A percentile compares a stretch with the other conserved stretches of the same genome.
These are phyloP conservation scores for Mus pahari DNA, from an alignment of 2,113 vertebrate species.

Conservation along the genomic window DNA sequence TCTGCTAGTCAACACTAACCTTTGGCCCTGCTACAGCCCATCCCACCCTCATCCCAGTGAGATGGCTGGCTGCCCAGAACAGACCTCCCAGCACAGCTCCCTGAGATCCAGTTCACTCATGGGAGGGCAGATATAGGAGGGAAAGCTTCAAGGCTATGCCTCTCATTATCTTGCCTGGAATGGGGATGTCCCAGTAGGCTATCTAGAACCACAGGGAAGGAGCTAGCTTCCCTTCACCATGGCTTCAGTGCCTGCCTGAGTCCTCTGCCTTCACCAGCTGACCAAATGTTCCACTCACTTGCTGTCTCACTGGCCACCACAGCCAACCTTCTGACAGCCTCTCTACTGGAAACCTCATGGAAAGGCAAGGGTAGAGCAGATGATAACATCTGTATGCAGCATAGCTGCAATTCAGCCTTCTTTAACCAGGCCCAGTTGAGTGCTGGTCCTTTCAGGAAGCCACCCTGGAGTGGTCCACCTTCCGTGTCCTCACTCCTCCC, in stretches of 20 bases:
- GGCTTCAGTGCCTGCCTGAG: neutral
- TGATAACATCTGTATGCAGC: too few relatives aligned
- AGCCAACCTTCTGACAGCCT: neutral
- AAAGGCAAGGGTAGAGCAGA: neutral
- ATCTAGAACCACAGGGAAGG: neutral
- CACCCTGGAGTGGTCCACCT: neutral
- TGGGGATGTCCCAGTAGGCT: neutral
- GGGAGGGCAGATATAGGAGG: neutral
- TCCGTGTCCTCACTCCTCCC: neutral
- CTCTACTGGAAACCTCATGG: neutral
- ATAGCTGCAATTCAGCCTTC: neutral
- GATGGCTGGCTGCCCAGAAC: too few relatives aligned
- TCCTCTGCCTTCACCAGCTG: neutral
- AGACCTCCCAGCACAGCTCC: neutral
- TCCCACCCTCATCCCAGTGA: too few relatives aligned
- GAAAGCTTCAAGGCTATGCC: neutral
- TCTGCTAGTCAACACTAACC: neutral
- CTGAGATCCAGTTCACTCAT: neutral
- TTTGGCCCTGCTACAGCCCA: accelerated
- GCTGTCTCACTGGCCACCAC: neutral
- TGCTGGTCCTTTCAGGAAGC: neutral
- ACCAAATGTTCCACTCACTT: too few relatives aligned
- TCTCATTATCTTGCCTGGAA: neutral
- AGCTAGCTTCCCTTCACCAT: neutral
- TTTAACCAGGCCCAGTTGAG: neutral